phyloP scores from a whole-genome alignment of 2,888 invertebrate species.

The Halocaridina rubra region DNA sequence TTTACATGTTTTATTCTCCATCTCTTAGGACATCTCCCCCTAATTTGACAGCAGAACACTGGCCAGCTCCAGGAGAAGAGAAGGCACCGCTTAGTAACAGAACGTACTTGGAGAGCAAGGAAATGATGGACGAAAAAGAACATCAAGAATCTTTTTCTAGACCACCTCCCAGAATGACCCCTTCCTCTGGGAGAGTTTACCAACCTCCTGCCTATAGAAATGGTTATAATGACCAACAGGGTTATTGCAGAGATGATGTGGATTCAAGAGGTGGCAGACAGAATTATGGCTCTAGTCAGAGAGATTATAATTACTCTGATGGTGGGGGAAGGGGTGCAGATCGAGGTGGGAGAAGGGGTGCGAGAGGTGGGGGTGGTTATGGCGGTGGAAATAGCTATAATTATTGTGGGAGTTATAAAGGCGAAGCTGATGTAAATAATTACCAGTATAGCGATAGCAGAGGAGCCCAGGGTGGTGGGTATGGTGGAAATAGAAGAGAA shows the following conservation, averaged over 20 bases:
- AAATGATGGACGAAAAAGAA: slow-evolving; percentile 46
- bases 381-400: background rate
- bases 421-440: background rate
- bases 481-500: background rate
- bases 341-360: background rate
- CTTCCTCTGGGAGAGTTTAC: background rate
- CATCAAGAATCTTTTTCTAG: slow-evolving; percentile 1
- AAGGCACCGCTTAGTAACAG: slow-evolving; percentile 16
- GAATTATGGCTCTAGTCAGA: background rate
- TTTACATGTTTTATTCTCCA: too few species aligned
- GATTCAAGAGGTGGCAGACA: background rate
- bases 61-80: slow-evolving; percentile 47
- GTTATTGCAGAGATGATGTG: background rate
- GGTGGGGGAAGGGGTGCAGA: background rate
- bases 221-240: background rate
- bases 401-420: background rate
- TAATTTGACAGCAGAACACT: slow-evolving; percentile 27
- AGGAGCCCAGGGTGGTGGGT: background rate
- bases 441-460: background rate
- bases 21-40: slow-evolving; percentile 19
- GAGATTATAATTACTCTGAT: background rate
- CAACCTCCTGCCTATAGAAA: background rate
- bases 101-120: slow-evolving; percentile 44
- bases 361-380: background rate
- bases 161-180: background rate